phyloP scores from a whole-genome alignment of 2,888 invertebrate species.

The Drosophila ochracea region DNA sequence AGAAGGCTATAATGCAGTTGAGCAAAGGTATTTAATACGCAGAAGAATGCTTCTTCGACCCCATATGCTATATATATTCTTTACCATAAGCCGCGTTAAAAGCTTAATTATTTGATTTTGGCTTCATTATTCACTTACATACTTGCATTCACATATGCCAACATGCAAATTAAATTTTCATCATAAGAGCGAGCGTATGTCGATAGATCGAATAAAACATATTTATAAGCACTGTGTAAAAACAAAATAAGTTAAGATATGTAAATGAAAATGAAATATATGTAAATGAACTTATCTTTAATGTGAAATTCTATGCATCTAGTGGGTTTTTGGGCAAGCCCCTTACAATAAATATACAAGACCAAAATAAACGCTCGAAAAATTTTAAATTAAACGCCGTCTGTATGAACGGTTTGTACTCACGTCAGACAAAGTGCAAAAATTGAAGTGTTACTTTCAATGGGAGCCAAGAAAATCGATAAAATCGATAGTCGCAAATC shows the following conservation, averaged over 20 bases:
- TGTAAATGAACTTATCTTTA: not conserved
- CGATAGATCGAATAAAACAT: not conserved
- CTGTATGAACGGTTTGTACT: not conserved
- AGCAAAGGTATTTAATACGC: conserved; percentile 23
- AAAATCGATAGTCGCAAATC: not conserved
- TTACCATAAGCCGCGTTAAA: not conserved
- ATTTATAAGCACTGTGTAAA: not conserved
- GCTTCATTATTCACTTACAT: conserved; percentile 39
- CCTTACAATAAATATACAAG: not conserved
- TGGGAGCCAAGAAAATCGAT: not conserved
- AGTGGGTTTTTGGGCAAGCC: not conserved
- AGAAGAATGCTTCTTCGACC: no score
- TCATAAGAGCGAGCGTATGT: conserved; percentile 29
- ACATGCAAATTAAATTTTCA: conserved; percentile 39
- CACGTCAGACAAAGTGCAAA: not conserved
- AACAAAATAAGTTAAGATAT: not conserved
- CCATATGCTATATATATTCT: not conserved
- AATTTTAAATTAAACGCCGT: not conserved
- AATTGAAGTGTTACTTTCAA: not conserved
- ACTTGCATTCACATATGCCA: conserved; percentile 31
- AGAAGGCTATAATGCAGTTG: no score
- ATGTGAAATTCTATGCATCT: not conserved
- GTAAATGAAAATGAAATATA: not conserved
- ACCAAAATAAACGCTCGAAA: not conserved
- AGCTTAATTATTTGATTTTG: conserved; percentile 32